Evolutionary conservation across 2,888 invertebrate genomes (phyloP).

Genomic region (Archaeoteleia sp.): DNA sequence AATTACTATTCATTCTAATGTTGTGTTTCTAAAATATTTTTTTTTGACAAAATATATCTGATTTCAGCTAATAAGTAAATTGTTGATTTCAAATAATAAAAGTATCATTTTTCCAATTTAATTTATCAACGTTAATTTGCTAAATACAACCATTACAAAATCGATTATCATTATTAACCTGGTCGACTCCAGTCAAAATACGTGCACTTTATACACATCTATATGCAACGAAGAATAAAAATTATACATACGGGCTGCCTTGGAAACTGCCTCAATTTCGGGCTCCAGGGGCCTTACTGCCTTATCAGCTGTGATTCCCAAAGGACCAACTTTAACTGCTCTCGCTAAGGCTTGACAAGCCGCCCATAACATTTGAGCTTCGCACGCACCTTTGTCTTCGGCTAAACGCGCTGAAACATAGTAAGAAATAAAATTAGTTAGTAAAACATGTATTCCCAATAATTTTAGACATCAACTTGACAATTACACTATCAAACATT

Average conservation of each 20-base stretch:
- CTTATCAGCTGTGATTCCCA: conserved; percentile 77
- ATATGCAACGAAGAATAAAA: conserved; percentile 8
- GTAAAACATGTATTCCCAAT: not conserved
- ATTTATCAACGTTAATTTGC: too few species aligned
- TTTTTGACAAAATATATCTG: too few species aligned
- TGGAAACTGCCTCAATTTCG: conserved; percentile 84
- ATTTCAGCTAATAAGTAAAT: too few species aligned
- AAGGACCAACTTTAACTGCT: conserved; percentile 81
- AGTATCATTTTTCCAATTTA: too few species aligned
- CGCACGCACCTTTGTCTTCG: conserved; percentile 84
- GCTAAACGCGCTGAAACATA: conserved; percentile 80
- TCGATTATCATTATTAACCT: too few species aligned
- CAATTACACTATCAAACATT: too few species aligned
- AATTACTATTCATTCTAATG: too few species aligned
- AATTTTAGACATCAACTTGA: not conserved
- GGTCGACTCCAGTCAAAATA: not conserved
- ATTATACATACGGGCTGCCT: conserved; percentile 81
- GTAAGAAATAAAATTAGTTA: not conserved
- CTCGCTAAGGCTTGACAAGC: conserved; percentile 92
- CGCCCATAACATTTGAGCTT: conserved; percentile 94
- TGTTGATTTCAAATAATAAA: too few species aligned
- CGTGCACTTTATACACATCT: not conserved
- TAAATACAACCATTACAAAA: too few species aligned
- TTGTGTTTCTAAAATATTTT: too few species aligned
- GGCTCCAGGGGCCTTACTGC: conserved; percentile 80